Evolutionary conservation across 2,888 invertebrate species (phyloP).

Genomic region (Perizoma flavofasciatum): DNA sequence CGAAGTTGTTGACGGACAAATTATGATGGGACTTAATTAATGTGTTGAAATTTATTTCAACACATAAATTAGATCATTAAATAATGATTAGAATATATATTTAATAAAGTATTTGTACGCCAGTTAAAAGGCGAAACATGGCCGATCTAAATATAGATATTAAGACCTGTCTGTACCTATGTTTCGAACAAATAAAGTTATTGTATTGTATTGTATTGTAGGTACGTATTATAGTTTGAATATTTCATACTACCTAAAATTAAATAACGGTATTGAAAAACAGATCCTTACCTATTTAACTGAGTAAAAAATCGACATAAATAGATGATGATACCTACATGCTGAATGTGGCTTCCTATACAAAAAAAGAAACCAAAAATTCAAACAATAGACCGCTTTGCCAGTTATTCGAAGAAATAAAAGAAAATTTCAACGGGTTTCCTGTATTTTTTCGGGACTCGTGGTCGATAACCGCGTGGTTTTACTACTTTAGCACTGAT

Average conservation of each 20-base stretch:
- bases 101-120: too few relatives aligned
- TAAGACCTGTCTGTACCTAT: too few relatives aligned
- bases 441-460: conserved; percentile 52
- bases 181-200: too few relatives aligned
- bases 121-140: too few relatives aligned
- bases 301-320: conserved; percentile 5
- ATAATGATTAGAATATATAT: too few relatives aligned
- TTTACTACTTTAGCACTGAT: conserved; percentile 28
- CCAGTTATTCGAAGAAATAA: conserved; percentile 52
- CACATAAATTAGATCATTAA: too few relatives aligned
- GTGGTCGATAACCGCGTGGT: conserved; percentile 44
- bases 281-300: not conserved
- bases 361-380: conserved; percentile 48
- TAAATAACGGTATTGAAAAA: conserved; percentile 19
- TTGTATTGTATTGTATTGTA: too few relatives aligned
- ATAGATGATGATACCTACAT: conserved; percentile 2
- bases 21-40: too few relatives aligned
- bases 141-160: too few relatives aligned
- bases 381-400: conserved; percentile 55
- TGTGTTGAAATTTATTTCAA: too few relatives aligned
- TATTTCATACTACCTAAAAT: too few relatives aligned
- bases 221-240: not conserved
- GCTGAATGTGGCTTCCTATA: conserved; percentile 30
- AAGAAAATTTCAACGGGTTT: conserved; percentile 55
- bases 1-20: too few relatives aligned